Percentiles rank a stretch among this genome's conserved stretches.
These are phyloP conservation scores for Sarcophaga peregrina DNA, from an alignment of 1,140 invertebrate genomes.

Conservation along the genomic window DNA sequence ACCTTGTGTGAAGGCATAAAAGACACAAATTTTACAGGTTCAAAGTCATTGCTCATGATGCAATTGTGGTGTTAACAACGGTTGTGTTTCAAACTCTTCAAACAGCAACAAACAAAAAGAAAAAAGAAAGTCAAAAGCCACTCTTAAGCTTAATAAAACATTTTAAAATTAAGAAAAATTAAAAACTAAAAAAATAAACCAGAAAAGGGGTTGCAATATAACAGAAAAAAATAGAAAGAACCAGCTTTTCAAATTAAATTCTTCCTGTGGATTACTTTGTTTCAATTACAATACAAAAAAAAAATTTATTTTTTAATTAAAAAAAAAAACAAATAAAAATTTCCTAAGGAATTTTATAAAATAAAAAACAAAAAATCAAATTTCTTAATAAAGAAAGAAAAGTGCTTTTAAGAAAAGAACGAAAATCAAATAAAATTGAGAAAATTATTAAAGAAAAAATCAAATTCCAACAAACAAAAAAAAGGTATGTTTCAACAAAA, in stretches of 20 bases:
- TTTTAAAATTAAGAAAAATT: too few species aligned
- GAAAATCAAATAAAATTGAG: neutral
- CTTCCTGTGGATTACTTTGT: conserved; percentile 2
- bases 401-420: neutral
- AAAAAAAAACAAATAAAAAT: conserved; percentile 11
- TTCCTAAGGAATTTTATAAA: neutral
- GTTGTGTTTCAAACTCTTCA: neutral
- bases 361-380: too few species aligned
- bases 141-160: neutral
- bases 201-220: too few species aligned
- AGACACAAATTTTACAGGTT: conserved; percentile 60
- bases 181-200: too few species aligned
- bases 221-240: too few species aligned
- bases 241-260: too few species aligned
- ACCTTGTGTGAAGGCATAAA: conserved; percentile 62
- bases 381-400: neutral
- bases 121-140: neutral
- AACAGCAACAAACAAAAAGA: neutral
- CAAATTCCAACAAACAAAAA: conserved; percentile 15
- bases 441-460: conserved; percentile 20
- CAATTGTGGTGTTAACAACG: conserved; percentile 65
- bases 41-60: conserved; percentile 67
- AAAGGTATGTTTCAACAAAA: conserved; percentile 25
- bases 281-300: neutral
- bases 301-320: neutral